Conservation (phyloP, 2,113 vertebrate species). For the Siniperca knerii region DNA sequence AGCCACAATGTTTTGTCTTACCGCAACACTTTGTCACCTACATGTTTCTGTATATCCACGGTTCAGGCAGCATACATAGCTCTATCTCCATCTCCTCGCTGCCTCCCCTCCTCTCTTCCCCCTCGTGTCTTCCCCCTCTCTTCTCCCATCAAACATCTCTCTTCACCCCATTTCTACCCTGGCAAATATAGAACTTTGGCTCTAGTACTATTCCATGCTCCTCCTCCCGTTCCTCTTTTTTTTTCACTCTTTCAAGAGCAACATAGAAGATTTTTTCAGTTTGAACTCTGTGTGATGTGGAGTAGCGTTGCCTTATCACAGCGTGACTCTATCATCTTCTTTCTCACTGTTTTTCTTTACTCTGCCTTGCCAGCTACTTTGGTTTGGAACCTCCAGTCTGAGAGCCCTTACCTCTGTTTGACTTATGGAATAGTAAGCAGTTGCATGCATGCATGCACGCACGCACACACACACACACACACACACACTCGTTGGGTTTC, state of each 20-base stretch:
- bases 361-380: constrained; percentile 15
- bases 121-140: background rate
- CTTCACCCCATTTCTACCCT: constrained; percentile 3
- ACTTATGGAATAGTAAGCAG: constrained; percentile 29
- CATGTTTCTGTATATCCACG: constrained; percentile 28
- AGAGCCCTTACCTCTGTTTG: constrained; percentile 54
- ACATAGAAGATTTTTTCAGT: background rate
- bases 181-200: constrained; percentile 45
- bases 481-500: background rate
- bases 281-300: constrained; percentile 49
- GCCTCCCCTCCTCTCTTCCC: background rate
- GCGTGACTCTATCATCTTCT: constrained; percentile 37
- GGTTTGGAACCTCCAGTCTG: constrained; percentile 28
- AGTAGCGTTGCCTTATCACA: constrained; percentile 31
- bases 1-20: constrained; percentile 39
- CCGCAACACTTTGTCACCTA: background rate
- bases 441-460: background rate
- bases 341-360: background rate
- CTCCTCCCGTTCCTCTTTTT: background rate
- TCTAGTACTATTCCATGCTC: constrained; percentile 2
- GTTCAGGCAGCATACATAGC: background rate
- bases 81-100: constrained; percentile 2
- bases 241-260: constrained; percentile 7
- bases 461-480: constrained; percentile 7
- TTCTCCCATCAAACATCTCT: constrained; percentile 37